Percentiles rank a stretch among this genome's conserved stretches.
Conservation (phyloP, 2,797 vertebrate species). For the Gymnocypris eckloni region DNA sequence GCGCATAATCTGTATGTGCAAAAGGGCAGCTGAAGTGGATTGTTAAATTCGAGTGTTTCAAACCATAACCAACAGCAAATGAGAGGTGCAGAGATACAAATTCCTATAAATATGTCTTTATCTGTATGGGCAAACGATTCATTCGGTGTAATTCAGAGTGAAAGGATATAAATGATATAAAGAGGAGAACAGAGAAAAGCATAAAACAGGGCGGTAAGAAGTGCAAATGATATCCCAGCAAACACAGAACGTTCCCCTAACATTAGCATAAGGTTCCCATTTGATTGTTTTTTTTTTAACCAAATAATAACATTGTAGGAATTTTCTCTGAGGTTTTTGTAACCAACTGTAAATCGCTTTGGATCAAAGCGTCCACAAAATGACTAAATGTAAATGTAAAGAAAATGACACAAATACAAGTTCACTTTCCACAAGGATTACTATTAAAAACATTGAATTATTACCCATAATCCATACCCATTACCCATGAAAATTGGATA, state of each 20-base stretch:
- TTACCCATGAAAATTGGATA: no score
- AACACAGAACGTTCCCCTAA: no score
- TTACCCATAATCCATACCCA: background rate
- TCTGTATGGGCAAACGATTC: slow-evolving; percentile 41
- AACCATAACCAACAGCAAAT: background rate
- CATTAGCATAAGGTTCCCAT: no score
- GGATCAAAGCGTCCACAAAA: no score
- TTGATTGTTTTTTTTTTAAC: background rate
- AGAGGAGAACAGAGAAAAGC: background rate
- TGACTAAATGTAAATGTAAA: background rate
- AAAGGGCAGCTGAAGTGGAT: slow-evolving; percentile 33
- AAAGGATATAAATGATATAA: background rate
- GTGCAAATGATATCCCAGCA: background rate
- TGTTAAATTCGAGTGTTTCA: slow-evolving; percentile 18
- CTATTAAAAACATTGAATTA: background rate
- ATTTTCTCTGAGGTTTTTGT: background rate
- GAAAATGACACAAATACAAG: background rate
- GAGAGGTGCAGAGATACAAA: slow-evolving; percentile 25
- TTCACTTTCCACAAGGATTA: background rate
- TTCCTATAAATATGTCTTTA: slow-evolving; percentile 41
- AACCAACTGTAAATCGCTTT: no score
- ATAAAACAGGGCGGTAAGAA: background rate
- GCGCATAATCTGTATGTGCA: slow-evolving; percentile 9
- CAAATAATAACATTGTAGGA: background rate
- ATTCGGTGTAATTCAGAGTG: slow-evolving; percentile 14